Percentiles rank a stretch among this genome's conserved stretches.
Conservation (phyloP, 2,888 invertebrate genomes). For the Emmelina monodactyla region DNA sequence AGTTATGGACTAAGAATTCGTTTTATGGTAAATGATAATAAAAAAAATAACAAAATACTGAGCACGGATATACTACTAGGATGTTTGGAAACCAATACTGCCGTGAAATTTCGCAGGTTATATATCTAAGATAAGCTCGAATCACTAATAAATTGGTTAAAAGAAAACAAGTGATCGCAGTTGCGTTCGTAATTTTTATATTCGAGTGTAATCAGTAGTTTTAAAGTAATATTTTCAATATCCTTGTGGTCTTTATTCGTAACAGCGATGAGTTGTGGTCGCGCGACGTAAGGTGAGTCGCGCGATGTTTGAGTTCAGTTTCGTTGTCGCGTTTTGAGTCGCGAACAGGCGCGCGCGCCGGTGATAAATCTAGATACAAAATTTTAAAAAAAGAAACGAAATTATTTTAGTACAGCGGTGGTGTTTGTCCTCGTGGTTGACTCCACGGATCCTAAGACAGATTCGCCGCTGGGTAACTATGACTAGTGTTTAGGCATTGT, state of each 20-base stretch:
- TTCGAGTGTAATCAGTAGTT: conserved; percentile 32
- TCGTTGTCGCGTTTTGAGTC: conserved; percentile 21
- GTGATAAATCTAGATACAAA: conserved; percentile 62
- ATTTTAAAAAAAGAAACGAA: conserved; percentile 48
- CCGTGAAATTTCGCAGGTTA: conserved; percentile 51
- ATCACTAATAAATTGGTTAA: conserved; percentile 23
- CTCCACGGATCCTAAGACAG: conserved; percentile 13
- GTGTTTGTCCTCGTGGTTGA: conserved; percentile 25
- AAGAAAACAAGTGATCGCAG: conserved; percentile 17
- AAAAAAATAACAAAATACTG: conserved; percentile 41
- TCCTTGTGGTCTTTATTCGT: conserved; percentile 64
- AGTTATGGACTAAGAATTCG: conserved; percentile 56
- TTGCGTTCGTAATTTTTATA: conserved; percentile 45
- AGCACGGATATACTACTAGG: conserved; percentile 63
- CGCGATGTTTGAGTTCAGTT: conserved; percentile 32
- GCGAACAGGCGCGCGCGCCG: conserved; percentile 57
- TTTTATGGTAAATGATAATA: conserved; percentile 43
- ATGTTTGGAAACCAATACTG: conserved; percentile 52
- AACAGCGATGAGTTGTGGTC: conserved; percentile 57
- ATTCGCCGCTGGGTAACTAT: too few relatives aligned
- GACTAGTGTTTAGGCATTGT: conserved; percentile 62
- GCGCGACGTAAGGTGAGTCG: conserved; percentile 36
- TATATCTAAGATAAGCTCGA: conserved; percentile 38
- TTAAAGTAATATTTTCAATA: conserved; percentile 45
- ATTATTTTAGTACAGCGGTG: conserved; percentile 48